Percentiles rank a stretch among this genome's conserved stretches.
phyloP scores from a whole-genome alignment of 2,113 vertebrate species.

The Uropsilus gracilis region DNA sequence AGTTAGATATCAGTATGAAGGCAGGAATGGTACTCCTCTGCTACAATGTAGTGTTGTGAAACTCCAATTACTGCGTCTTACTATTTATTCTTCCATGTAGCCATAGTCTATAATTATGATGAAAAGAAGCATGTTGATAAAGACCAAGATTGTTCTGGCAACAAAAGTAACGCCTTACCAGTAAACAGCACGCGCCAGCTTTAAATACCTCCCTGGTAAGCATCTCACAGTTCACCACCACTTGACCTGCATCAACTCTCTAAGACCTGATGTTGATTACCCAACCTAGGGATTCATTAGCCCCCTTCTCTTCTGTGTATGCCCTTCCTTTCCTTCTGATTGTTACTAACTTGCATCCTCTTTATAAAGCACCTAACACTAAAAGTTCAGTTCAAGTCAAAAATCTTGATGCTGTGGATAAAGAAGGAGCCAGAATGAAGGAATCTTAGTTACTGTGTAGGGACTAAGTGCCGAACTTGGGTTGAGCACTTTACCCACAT shows the following conservation, averaged over 20 bases:
- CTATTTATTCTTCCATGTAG: constrained; percentile 38
- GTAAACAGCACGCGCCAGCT: constrained; percentile 43
- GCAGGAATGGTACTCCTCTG: not conserved
- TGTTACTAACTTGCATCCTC: not conserved
- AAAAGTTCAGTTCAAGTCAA: constrained; percentile 31
- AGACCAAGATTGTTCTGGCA: constrained; percentile 45
- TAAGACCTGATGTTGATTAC: not conserved
- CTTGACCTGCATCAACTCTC: constrained; percentile 3
- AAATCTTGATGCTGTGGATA: not conserved
- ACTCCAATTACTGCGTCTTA: constrained; percentile 24
- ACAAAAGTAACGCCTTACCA: constrained; percentile 47
- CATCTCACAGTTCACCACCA: constrained; percentile 6
- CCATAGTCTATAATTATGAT: constrained; percentile 55
- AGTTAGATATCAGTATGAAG: not conserved
- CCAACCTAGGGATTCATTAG: no score
- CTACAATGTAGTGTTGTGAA: not conserved
- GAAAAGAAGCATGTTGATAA: constrained; percentile 65
- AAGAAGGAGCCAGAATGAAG: not conserved
- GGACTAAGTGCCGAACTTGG: not conserved
- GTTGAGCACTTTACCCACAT: not conserved
- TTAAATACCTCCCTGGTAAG: not conserved
- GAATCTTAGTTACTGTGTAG: not conserved
- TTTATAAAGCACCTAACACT: not conserved
- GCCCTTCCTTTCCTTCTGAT: not conserved
- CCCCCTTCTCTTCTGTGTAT: not conserved